phyloP scores from a whole-genome alignment of 2,113 vertebrate species.

The Spilogale gracilis region DNA sequence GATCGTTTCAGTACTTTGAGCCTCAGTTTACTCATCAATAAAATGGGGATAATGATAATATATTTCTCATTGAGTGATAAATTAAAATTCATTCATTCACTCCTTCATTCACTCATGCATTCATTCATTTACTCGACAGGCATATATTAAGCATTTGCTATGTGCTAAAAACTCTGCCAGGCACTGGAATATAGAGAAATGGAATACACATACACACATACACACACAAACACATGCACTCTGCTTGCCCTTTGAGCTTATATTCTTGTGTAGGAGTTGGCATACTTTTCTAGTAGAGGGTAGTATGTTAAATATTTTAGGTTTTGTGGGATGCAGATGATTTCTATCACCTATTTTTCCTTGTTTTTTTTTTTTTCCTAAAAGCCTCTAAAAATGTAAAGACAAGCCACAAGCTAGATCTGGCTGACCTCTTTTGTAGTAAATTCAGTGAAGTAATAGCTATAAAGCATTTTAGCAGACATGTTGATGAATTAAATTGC shows the following conservation, averaged over 20 bases:
- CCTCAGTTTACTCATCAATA: neutral
- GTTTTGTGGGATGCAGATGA: neutral
- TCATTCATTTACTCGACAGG: neutral
- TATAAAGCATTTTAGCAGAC: neutral
- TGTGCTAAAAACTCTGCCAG: neutral
- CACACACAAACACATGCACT: neutral
- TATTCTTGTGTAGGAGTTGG: neutral
- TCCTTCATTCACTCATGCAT: neutral
- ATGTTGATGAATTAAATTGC: neutral
- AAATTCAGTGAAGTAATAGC: neutral
- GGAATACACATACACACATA: neutral
- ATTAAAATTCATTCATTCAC: neutral
- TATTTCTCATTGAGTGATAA: neutral
- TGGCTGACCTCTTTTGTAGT: neutral
- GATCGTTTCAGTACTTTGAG: neutral
- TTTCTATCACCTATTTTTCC: neutral
- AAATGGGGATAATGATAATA: neutral
- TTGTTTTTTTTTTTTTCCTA: neutral
- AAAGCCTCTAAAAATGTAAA: constrained; percentile 22
- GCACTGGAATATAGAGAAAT: neutral
- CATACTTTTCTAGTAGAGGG: neutral
- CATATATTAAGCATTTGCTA: neutral
- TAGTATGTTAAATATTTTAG: neutral
- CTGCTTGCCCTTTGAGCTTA: neutral
- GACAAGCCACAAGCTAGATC: neutral